Base-by-base conservation (phyloP, 2,113 vertebrate genomes). In the Speoplatyrhinus poulsoni region DNA sequence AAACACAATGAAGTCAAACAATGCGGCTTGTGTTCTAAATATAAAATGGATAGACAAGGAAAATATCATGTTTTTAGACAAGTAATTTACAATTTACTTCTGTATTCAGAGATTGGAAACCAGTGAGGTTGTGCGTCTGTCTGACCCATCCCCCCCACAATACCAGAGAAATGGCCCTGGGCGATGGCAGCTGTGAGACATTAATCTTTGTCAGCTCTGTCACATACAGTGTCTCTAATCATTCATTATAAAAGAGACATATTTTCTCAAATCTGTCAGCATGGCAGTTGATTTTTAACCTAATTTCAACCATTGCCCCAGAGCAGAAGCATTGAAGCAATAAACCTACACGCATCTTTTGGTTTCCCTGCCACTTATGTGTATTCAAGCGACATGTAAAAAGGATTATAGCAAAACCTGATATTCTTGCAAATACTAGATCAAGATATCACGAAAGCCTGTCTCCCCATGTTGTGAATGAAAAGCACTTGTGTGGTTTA, bases 401-500 rank as follows among this genome's bases (percentile, higher is more conserved):
- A 79, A 57, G 73, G 77, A 81, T 88, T 83, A 87, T 12, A 60
- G 67, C 62, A 66, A 84, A 84, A 87, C 79, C 71, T 80, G 83
- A 88, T 90, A 87, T 85, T 82, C 65, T 78, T 84, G 82, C 84
- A 90, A 87, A 90, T 76, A 81, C 76, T 70, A 82, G 82, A 87
- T 90, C 75, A 84, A 87, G 81, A 83, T 81, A 84, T 86, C 83
- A 77, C 79, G 77, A 84, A 87, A 83, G 83, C 73, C 54, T 57
- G 65, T 65, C 68, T 80, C 76, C 77, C 62, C 78, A 49, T 75
- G 70, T 80, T 74, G 77, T 56, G 85, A 87, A 89, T 90, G 71
- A 89, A 86, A 90, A 89, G 79, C 83, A 82, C 72, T 92, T 80
- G 82, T 89, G 84, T 75, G 85, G 83, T 91, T 90, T 86, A 80